Evolutionary conservation across 2,888 invertebrate genomes (phyloP).

Genomic region (Brachyptera risi): DNA sequence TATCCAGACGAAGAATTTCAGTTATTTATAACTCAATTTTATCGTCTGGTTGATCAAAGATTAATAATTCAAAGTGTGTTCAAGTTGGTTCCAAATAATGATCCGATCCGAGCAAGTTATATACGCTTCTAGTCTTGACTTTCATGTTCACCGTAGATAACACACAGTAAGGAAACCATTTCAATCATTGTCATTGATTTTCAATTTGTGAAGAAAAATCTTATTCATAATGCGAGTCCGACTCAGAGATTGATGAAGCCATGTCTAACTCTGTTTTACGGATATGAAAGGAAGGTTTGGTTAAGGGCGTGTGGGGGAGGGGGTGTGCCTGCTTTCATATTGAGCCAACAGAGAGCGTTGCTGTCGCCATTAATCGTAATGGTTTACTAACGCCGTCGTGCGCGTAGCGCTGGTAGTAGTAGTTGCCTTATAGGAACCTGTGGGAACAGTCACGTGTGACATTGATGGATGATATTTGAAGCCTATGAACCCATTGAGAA

Average conservation of each 20-base stretch:
- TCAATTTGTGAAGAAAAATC: background rate
- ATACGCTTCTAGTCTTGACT: too few relatives aligned
- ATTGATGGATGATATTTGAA: constrained; percentile 10
- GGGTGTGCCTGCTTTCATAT: constrained; percentile 2
- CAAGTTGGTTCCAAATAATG: too few relatives aligned
- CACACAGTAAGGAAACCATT: too few relatives aligned
- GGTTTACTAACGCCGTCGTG: background rate
- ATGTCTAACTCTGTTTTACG: background rate
- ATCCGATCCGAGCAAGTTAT: too few relatives aligned
- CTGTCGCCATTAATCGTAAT: constrained; percentile 19
- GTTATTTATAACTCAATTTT: too few relatives aligned
- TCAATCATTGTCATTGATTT: background rate
- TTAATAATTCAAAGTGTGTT: too few relatives aligned
- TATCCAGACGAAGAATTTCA: too few relatives aligned
- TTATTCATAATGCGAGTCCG: too few relatives aligned
- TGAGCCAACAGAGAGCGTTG: background rate
- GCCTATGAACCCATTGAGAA: constrained; percentile 19
- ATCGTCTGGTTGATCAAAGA: too few relatives aligned
- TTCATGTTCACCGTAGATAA: too few relatives aligned
- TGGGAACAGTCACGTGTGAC: background rate
- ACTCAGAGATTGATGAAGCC: background rate
- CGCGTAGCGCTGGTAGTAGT: background rate
- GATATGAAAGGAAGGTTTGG: background rate
- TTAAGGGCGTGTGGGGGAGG: background rate
- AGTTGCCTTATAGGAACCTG: constrained; percentile 7